Conservation (phyloP, 2,797 vertebrate genomes). For the Anisognathus igniventris region DNA sequence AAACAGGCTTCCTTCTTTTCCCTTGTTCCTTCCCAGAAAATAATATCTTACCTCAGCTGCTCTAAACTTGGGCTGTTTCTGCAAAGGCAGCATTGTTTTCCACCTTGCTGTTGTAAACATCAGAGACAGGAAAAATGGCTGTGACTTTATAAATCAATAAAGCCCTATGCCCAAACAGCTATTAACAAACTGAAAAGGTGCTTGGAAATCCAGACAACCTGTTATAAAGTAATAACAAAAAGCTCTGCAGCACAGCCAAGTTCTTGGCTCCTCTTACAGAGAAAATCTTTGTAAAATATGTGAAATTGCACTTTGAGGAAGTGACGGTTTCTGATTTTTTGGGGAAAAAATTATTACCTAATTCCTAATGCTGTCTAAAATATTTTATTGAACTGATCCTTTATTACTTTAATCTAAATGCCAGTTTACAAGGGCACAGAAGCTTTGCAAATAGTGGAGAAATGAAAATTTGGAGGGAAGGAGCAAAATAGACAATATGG, state of each 20-base stretch:
- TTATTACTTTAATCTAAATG: not conserved
- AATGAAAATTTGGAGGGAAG: not conserved
- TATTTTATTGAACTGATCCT: not conserved
- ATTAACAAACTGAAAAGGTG: conserved; percentile 1
- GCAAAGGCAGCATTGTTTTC: not conserved
- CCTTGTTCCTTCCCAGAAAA: not conserved
- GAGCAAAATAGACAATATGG: too few species aligned
- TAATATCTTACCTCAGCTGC: not conserved
- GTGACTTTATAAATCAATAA: conserved; percentile 32
- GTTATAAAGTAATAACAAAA: not conserved
- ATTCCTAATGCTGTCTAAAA: not conserved
- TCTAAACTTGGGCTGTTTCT: not conserved
- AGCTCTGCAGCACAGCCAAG: not conserved
- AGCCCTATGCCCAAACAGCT: not conserved
- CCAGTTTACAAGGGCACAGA: not conserved
- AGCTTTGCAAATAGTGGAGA: not conserved
- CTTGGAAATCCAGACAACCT: not conserved
- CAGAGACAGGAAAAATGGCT: conserved; percentile 15
- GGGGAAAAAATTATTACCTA: not conserved
- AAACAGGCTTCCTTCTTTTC: not conserved
- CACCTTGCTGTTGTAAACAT: not conserved
- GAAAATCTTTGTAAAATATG: not conserved
- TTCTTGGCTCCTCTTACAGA: not conserved
- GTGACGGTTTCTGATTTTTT: not conserved
- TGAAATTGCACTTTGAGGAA: not conserved